Evolutionary conservation across 1,140 invertebrate genomes (phyloP).

Genomic region (Linepithema humile): DNA sequence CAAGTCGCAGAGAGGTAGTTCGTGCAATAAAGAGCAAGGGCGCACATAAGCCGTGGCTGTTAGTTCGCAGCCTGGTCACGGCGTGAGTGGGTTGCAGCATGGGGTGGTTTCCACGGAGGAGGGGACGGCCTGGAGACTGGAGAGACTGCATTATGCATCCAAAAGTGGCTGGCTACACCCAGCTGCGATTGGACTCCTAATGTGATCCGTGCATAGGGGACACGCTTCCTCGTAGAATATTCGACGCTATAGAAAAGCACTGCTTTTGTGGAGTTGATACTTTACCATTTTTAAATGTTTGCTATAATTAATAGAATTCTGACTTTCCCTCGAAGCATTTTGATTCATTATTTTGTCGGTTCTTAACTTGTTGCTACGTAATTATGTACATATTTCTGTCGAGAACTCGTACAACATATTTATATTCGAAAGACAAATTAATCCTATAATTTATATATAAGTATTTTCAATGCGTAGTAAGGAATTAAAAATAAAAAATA

Average conservation of each 20-base stretch:
- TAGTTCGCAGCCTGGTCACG: slow-evolving; percentile 76
- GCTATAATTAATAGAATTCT: not conserved
- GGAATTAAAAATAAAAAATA: too few species aligned
- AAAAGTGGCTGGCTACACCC: slow-evolving; percentile 64
- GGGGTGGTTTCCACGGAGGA: slow-evolving; percentile 32
- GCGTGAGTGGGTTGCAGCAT: slow-evolving; percentile 38
- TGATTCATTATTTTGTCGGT: too few species aligned
- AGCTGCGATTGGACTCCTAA: slow-evolving; percentile 55
- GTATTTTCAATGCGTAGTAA: too few species aligned
- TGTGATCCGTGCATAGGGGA: slow-evolving; percentile 36
- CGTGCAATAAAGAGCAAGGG: slow-evolving; percentile 50
- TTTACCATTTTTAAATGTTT: not conserved
- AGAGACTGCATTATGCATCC: slow-evolving; percentile 79
- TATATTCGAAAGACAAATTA: too few species aligned
- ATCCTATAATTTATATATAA: too few species aligned
- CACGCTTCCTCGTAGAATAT: slow-evolving; percentile 60
- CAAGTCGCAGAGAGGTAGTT: not conserved
- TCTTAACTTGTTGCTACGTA: too few species aligned
- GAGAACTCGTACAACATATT: too few species aligned
- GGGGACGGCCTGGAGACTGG: slow-evolving; percentile 59
- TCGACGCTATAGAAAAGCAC: slow-evolving; percentile 42
- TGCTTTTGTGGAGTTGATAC: slow-evolving; percentile 5
- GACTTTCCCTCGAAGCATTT: not conserved
- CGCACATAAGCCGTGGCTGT: slow-evolving; percentile 62
- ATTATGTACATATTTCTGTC: too few species aligned